Evolutionary conservation across 1,140 invertebrate genomes (phyloP), one percentile per base, ranked within the genome.

Genomic region (Amyelois transitella): DNA sequence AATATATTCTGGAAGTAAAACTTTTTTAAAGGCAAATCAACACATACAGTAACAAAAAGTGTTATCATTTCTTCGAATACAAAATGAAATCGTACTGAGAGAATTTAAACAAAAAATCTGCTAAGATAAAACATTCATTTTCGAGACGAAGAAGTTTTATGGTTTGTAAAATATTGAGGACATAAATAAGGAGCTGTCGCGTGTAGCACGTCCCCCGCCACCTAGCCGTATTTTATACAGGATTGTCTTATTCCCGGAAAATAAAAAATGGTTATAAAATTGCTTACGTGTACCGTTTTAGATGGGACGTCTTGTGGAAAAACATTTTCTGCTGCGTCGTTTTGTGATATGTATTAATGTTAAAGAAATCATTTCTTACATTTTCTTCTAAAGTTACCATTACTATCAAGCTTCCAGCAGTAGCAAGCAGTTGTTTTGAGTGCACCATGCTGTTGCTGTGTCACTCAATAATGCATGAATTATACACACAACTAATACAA

Each of bases 91-190:
- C 5, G 17, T 3, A 8, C 24, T 28, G 45, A 44, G 44, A 22
- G 55, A 59, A 63, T 67, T 72, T 70, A 64, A 70, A 43, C 18
- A 83, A 81, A 75, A 64, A 75, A 82, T 77, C 73, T 85, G 77
- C 80, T 81, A 83, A 77, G 76, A 77, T 85, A 85, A 85, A 85
- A 77, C 73, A 72, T 80, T 81, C 60, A 77, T 81, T 84, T 81
- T 72, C 75, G 68, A 66, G 74, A 69, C 67, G 62, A 76, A 65
- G 64, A 72, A 85, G 73, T 85, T 85, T 85, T 82, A 85, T 85
- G 79, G 79, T 78, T 85, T 85, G 81, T 85, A 80, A 85, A 85
- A 85, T 85, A 83, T 85, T 80, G 78, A 72, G 77, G 74, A 71
- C 72, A 83, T 85, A 82, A 85, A 85, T 85, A 85, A 85, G 69